Conservation (phyloP, 2,888 invertebrate species). For the Tenodera sinensis region DNA sequence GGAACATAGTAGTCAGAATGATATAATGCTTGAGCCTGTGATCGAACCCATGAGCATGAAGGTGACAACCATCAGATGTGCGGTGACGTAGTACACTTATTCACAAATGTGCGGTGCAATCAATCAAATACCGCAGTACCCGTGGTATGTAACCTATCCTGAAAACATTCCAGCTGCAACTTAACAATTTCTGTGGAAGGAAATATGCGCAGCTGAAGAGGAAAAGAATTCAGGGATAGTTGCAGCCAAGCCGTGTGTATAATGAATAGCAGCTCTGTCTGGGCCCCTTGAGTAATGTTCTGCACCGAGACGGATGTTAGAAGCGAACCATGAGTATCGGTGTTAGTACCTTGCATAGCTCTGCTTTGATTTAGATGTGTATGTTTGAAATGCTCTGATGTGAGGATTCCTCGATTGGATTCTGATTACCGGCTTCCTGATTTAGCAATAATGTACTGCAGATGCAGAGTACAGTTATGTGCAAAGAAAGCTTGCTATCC, state of each 20-base stretch:
- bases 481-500: too few relatives aligned
- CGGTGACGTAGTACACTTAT: too few relatives aligned
- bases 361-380: not conserved
- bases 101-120: not conserved
- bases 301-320: not conserved
- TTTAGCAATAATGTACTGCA: too few relatives aligned
- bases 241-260: not conserved
- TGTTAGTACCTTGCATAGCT: not conserved
- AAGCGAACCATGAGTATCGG: not conserved
- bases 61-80: too few relatives aligned
- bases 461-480: too few relatives aligned
- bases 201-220: not conserved
- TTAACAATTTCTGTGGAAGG: not conserved
- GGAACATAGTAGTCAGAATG: not conserved
- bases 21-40: not conserved
- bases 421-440: not conserved
- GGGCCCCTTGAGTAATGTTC: not conserved
- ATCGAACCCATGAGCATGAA: not conserved
- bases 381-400: not conserved
- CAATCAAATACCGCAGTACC: not conserved
- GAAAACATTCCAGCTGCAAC: not conserved
- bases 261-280: not conserved
- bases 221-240: not conserved
- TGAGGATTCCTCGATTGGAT: not conserved
- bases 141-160: not conserved